Conservation (phyloP, 2,797 vertebrate genomes). For the Sebastes iracundus region DNA sequence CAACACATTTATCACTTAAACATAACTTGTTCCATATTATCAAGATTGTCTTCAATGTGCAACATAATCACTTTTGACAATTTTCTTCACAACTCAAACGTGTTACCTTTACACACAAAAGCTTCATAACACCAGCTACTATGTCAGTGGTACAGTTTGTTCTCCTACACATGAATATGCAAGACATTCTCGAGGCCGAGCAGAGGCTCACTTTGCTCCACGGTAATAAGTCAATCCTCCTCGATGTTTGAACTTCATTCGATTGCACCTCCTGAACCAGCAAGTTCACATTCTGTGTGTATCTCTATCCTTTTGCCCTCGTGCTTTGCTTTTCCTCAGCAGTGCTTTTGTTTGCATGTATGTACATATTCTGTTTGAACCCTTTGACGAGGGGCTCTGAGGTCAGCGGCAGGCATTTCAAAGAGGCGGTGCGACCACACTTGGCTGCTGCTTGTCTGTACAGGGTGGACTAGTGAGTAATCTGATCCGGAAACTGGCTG, state of each 20-base stretch:
- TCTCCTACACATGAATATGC: constrained; percentile 55
- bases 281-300: constrained; percentile 56
- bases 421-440: constrained; percentile 10
- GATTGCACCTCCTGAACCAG: constrained; percentile 54
- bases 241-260: constrained; percentile 70
- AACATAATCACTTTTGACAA: constrained; percentile 54
- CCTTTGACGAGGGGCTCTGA: constrained; percentile 44
- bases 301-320: constrained; percentile 23
- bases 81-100: constrained; percentile 52
- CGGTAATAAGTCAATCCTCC: constrained; percentile 40
- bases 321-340: constrained; percentile 33
- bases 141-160: constrained; percentile 27
- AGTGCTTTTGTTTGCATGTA: constrained; percentile 50
- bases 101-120: constrained; percentile 53
- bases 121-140: constrained; percentile 69
- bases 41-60: constrained; percentile 74
- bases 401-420: constrained; percentile 47
- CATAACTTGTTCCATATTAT: constrained; percentile 60
- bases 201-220: constrained; percentile 34
- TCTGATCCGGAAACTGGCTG: constrained; percentile 74
- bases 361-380: constrained; percentile 42
- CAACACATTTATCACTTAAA: constrained; percentile 70
- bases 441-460: constrained; percentile 22
- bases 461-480: constrained; percentile 43
- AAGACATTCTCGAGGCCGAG: constrained; percentile 45